These are phyloP conservation scores for Coenobita brevimanus DNA, from an alignment of 1,140 invertebrate genomes.

Conservation along the genomic window DNA sequence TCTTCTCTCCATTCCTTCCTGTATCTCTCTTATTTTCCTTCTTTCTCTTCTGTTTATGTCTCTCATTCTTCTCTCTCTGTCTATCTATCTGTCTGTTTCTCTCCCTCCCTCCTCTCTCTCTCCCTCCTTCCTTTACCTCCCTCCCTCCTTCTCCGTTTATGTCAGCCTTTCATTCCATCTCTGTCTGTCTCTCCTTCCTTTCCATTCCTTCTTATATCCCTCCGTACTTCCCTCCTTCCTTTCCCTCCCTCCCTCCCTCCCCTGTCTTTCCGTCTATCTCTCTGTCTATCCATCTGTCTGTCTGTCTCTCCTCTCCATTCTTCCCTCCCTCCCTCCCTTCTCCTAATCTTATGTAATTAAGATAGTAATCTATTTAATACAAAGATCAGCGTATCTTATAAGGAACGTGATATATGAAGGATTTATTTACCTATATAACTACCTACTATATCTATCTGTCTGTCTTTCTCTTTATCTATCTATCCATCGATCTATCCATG, in stretches of 20 bases:
- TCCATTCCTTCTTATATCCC: background rate
- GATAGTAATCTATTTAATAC: too few relatives aligned
- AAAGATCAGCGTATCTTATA: too few relatives aligned
- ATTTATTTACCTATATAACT: too few relatives aligned
- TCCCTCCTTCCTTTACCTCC: background rate
- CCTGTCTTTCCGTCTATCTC: background rate
- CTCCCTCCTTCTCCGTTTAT: background rate
- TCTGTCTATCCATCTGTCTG: background rate
- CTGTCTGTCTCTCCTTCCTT: slow-evolving; percentile 20
- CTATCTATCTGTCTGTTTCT: background rate
- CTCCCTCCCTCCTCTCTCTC: background rate
- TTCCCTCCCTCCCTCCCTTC: background rate
- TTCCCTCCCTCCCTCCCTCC: background rate
- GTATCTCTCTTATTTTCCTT: background rate
- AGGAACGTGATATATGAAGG: too few relatives aligned
- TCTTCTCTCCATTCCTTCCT: too few relatives aligned
- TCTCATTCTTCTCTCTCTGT: background rate
- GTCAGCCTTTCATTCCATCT: slow-evolving; percentile 27
- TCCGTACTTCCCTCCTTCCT: background rate
- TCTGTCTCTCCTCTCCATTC: background rate
- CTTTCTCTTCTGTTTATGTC: background rate
- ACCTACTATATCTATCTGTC: too few relatives aligned
- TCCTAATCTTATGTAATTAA: too few relatives aligned
- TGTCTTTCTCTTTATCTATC: too few relatives aligned
- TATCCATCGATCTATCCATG: too few relatives aligned